Evolutionary conservation across 2,113 vertebrate genomes (phyloP), one percentile per base, ranked within the genome.

Genomic region (Rallus limicola): DNA sequence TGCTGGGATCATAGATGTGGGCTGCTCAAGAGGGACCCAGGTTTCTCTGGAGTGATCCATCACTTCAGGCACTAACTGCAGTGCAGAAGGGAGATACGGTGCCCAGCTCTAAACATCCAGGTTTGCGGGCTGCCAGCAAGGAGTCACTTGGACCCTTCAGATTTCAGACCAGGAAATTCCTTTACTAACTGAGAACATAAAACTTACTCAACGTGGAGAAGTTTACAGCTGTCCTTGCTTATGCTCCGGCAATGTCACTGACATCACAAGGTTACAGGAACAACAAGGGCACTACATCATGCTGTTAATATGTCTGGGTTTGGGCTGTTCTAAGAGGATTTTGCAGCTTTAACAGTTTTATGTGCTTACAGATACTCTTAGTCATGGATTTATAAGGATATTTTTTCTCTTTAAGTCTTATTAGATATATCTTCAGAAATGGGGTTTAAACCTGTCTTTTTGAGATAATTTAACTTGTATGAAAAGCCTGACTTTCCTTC

Each of bases 331-430:
- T 58, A 91, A 92, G 91, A 87, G 81, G 88, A 93, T 92, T 95
- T 92, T 93, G 62, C 74, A 96, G 91, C 38, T 94, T 94, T 95
- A 93, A 48, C 48, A 88, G 76, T 95, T 96, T 96, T 91, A 88
- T 79, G 74, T 94, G 74, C 36, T 82, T 94, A 70, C 81, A 89
- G 96, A 91, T 87, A 79, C 40, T 91, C 58, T 88, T 96, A 93
- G 70, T 77, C 53, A 31, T 82, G 67, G 88, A 93, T 95, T 94
- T 96, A 93, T 84, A 92, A 42, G 77, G 69, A 87, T 94, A 60
- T 72, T 91, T 94, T 94, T 97, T 83, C 62, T 85, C 53, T 89
- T 86, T 79, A 89, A 69, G 86, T 89, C 59, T 85, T 82, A 84
- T 38, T 76, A 89, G 81, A 82, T 93, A 25, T 29, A 90, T 91